Conservation (phyloP, 2,113 vertebrate species). For the Leucoraja erinaceus region DNA sequence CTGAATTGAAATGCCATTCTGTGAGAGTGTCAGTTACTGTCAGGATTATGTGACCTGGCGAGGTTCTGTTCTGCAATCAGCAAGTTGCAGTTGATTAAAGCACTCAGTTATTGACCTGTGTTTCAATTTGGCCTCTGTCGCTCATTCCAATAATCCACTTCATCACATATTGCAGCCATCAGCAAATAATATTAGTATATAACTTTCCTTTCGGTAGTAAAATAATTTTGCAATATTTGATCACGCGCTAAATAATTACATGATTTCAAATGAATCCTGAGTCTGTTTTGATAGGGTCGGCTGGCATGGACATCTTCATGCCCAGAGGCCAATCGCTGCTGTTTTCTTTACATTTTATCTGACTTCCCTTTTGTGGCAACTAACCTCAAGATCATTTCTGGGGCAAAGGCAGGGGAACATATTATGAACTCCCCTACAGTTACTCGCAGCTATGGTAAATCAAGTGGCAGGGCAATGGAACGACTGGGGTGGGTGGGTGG, state of each 20-base stretch:
- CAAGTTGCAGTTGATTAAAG: slow-evolving; percentile 10
- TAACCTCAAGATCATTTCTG: not conserved
- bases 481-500: not conserved
- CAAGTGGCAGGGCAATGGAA: not conserved
- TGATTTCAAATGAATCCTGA: not conserved
- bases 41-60: not conserved
- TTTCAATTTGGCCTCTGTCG: not conserved
- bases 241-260: too few relatives aligned
- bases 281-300: not conserved
- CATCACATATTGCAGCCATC: not conserved
- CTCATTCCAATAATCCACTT: not conserved
- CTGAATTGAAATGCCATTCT: not conserved
- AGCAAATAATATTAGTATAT: not conserved
- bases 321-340: too few relatives aligned
- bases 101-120: not conserved
- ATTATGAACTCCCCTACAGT: not conserved
- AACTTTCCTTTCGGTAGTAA: not conserved
- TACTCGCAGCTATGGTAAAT: not conserved
- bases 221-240: not conserved
- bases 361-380: not conserved
- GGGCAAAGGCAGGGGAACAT: not conserved
- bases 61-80: not conserved
- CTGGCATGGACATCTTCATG: not conserved
- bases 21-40: not conserved
- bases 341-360: not conserved